phyloP scores from a whole-genome alignment of 35 echinoderm and acorn worm genomes.

The Acanthaster planci region DNA sequence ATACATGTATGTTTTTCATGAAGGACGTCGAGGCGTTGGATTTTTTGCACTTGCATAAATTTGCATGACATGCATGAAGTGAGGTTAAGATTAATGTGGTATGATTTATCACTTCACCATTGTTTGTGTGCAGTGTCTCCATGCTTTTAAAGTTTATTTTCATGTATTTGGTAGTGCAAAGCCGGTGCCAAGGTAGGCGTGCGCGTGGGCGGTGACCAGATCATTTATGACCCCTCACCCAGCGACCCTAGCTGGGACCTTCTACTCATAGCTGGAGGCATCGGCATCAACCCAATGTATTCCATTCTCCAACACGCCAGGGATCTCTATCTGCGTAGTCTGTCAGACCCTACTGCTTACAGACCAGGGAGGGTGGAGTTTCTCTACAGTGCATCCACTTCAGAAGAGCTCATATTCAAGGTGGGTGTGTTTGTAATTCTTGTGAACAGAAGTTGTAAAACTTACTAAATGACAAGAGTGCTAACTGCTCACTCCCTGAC shows the following conservation, averaged over 20 bases:
- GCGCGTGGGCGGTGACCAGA: constrained; percentile 83
- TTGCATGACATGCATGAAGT: no score
- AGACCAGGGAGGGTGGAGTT: constrained; percentile 67
- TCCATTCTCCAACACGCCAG: constrained; percentile 73
- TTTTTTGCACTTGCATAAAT: no score
- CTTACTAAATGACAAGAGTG: neutral
- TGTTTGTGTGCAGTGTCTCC: no score
- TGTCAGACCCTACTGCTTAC: constrained; percentile 24
- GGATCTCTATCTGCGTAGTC: constrained; percentile 40
- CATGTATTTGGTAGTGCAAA: constrained; percentile 65
- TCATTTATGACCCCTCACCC: constrained; percentile 77
- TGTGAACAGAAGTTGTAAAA: neutral
- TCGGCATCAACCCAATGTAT: constrained; percentile 93
- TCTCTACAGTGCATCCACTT: constrained; percentile 78
- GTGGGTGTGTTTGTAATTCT: constrained; percentile 45
- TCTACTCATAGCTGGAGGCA: constrained; percentile 91
- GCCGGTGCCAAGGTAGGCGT: constrained; percentile 67
- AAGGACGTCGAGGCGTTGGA: no score
- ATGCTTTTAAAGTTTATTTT: no score
- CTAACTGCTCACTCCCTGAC: neutral
- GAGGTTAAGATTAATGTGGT: no score
- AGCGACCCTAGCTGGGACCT: constrained; percentile 63
- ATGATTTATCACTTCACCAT: no score
- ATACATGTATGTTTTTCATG: no score
- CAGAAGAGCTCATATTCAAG: constrained; percentile 84